A percentile compares a stretch with the other conserved stretches of the same genome.
Evolutionary conservation across 2,888 invertebrate species (phyloP).

Genomic region (Lithosia quadra): DNA sequence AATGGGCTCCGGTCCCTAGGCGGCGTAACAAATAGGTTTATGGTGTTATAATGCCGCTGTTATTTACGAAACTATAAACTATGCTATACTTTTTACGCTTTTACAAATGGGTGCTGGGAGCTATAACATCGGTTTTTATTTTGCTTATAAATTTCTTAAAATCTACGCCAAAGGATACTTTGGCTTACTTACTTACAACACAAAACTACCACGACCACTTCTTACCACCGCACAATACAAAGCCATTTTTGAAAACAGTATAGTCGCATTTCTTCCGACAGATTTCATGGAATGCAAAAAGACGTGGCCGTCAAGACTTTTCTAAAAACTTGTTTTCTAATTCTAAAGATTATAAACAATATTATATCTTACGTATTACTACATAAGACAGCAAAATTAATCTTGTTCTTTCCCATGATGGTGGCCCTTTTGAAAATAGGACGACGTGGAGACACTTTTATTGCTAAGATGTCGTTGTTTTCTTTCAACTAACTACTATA

Average conservation of each 20-base stretch:
- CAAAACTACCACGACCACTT: background rate
- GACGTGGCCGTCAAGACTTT: background rate
- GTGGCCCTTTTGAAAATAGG: slow-evolving; percentile 2
- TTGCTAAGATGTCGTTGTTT: slow-evolving; percentile 19
- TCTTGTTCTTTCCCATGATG: background rate
- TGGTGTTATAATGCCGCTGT: slow-evolving; percentile 37
- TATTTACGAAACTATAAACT: slow-evolving; percentile 48
- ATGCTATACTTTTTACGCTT: slow-evolving; percentile 21
- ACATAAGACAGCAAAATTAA: background rate
- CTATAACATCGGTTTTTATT: background rate
- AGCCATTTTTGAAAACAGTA: background rate
- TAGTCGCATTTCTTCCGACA: background rate
- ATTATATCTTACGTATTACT: background rate
- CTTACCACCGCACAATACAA: background rate
- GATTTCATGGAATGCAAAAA: too few species aligned
- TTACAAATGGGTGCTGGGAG: slow-evolving; percentile 19
- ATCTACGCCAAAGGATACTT: background rate
- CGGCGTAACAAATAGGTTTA: slow-evolving; percentile 44
- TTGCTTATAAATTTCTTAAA: background rate
- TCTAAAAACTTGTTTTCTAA: background rate
- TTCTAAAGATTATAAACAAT: background rate
- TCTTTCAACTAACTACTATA: slow-evolving; percentile 22
- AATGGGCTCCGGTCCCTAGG: slow-evolving; percentile 22
- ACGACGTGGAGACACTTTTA: slow-evolving; percentile 16
- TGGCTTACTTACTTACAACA: background rate